These are phyloP conservation scores for Vanessa atalanta DNA, from an alignment of 1,140 invertebrate species.

Conservation along the genomic window DNA sequence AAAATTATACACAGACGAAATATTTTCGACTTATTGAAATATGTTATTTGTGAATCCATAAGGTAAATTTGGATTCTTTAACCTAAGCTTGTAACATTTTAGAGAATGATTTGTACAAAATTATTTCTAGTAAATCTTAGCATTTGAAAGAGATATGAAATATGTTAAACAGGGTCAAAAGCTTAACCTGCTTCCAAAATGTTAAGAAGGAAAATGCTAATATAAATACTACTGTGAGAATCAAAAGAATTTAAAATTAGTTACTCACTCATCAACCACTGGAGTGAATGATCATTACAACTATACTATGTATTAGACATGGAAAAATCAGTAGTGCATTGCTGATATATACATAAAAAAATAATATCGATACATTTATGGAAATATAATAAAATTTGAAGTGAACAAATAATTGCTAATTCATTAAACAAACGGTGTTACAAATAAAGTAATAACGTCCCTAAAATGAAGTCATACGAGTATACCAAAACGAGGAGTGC, in stretches of 20 bases:
- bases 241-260: not conserved
- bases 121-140: not conserved
- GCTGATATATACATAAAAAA: no score
- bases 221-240: not conserved
- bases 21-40: no score
- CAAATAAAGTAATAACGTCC: slow-evolving; percentile 17
- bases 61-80: no score
- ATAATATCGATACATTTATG: not conserved
- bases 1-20: no score
- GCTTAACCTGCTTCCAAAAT: slow-evolving; percentile 6
- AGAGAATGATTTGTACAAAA: not conserved
- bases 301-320: not conserved
- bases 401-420: slow-evolving; percentile 4
- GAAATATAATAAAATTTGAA: not conserved
- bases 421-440: not conserved
- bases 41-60: no score
- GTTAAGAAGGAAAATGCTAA: not conserved
- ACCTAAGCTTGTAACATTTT: not conserved
- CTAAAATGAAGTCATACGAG: slow-evolving; percentile 6
- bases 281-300: not conserved
- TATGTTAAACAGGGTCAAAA: slow-evolving; percentile 9
- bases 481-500: slow-evolving; percentile 7
- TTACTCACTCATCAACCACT: not conserved
- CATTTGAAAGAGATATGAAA: not conserved
- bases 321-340: no score